Conservation (phyloP, 1,140 invertebrate genomes). For the Eriosoma lanigerum region DNA sequence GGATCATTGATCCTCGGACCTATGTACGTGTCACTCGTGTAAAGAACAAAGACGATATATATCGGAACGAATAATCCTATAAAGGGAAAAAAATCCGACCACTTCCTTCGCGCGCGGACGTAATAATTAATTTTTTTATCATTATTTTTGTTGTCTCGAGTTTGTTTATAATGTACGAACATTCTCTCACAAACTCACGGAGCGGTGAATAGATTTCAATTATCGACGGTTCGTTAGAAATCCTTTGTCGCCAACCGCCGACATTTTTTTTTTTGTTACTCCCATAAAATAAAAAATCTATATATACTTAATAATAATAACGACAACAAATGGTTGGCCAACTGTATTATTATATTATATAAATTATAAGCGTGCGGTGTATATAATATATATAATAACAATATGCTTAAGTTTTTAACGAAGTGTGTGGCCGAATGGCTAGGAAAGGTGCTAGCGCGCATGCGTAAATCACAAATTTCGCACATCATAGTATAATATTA, state of each 20-base stretch:
- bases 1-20: constrained; percentile 37
- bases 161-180: constrained; percentile 44
- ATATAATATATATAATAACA: neutral
- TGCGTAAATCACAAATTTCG: no score
- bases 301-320: constrained; percentile 12
- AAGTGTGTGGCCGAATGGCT: constrained; percentile 46
- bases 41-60: constrained; percentile 34
- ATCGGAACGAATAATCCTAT: neutral
- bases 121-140: constrained; percentile 47
- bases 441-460: no score
- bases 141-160: constrained; percentile 21
- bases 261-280: constrained; percentile 15
- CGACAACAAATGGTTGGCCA: neutral
- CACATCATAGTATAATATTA: no score
- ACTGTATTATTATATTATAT: neutral
- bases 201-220: constrained; percentile 50
- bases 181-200: constrained; percentile 48
- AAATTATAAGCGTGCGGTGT: neutral
- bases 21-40: constrained; percentile 23
- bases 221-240: constrained; percentile 51
- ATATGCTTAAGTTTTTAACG: constrained; percentile 14
- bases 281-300: constrained; percentile 11
- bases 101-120: constrained; percentile 16
- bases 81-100: constrained; percentile 20
- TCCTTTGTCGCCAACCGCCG: constrained; percentile 50